Evolutionary conservation across 1,140 invertebrate genomes (phyloP).

Genomic region (Drosophila sp.): DNA sequence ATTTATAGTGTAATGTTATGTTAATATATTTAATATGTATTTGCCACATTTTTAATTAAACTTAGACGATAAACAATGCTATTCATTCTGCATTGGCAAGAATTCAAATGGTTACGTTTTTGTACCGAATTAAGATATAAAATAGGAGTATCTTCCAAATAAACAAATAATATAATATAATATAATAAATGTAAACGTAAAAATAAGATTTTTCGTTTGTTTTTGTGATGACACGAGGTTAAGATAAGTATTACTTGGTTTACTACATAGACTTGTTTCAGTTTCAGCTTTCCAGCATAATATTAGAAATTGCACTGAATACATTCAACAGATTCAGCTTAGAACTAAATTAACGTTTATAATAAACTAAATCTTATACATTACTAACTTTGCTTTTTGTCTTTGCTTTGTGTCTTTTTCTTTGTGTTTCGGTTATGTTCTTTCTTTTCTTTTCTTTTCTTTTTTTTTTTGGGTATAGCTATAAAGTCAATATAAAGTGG

Average conservation of each 20-base stretch:
- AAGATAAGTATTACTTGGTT: conserved; percentile 13
- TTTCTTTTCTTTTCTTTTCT: conserved; percentile 33
- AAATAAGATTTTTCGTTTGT: conserved; percentile 6
- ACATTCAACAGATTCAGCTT: conserved; percentile 21
- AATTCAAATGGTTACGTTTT: conserved; percentile 32
- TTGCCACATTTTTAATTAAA: conserved; percentile 34
- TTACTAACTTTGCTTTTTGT: conserved; percentile 48
- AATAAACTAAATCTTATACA: conserved; percentile 59
- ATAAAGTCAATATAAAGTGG: not conserved
- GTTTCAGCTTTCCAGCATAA: no score
- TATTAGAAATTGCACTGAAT: not conserved
- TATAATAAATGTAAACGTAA: not conserved
- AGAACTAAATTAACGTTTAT: conserved; percentile 74
- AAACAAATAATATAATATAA: conserved; percentile 12
- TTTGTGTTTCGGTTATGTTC: conserved; percentile 21
- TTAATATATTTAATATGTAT: conserved; percentile 43
- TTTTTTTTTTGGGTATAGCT: conserved; percentile 41
- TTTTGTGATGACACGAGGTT: conserved; percentile 58
- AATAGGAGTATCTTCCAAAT: conserved; percentile 26
- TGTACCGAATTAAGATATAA: conserved; percentile 13
- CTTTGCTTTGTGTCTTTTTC: conserved; percentile 42
- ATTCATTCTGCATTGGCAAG: conserved; percentile 36
- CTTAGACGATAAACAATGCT: conserved; percentile 29
- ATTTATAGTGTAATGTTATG: conserved; percentile 17
- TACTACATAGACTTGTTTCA: not conserved